Conservation (phyloP, 2,113 vertebrate genomes). For the Aegithalos caudatus region DNA sequence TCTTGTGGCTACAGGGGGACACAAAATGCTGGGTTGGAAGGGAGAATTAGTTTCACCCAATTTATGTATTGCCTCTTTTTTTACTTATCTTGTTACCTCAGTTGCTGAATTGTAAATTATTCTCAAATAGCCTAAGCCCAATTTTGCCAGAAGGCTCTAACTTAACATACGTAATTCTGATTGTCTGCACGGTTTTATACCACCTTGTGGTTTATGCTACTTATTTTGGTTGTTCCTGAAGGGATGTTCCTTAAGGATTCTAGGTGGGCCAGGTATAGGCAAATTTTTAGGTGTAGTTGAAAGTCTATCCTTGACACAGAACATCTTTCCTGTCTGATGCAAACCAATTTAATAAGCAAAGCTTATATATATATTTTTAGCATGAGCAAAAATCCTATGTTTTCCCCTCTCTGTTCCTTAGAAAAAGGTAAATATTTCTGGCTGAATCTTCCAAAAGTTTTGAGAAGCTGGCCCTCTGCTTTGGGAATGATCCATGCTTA, state of each 20-base stretch:
- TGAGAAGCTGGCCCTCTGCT: background rate
- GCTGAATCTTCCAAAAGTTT: background rate
- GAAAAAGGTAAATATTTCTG: slow-evolving; percentile 46
- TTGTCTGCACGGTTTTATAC: background rate
- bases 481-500: background rate
- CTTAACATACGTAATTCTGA: background rate
- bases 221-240: background rate
- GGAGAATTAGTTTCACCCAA: background rate
- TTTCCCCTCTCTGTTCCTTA: background rate
- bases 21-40: background rate
- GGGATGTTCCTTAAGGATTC: background rate
- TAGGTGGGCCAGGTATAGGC: background rate
- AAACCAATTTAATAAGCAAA: background rate
- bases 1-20: accelerated
- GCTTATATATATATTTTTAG: background rate
- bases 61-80: background rate
- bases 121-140: background rate
- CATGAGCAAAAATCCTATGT: background rate
- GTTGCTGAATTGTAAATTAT: background rate
- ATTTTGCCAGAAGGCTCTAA: background rate
- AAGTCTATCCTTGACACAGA: background rate
- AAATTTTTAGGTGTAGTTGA: slow-evolving; percentile 9
- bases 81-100: background rate
- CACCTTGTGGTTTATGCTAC: background rate
- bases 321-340: background rate